Conservation (phyloP, 2,797 vertebrate species). For the Acanthopagrus latus region DNA sequence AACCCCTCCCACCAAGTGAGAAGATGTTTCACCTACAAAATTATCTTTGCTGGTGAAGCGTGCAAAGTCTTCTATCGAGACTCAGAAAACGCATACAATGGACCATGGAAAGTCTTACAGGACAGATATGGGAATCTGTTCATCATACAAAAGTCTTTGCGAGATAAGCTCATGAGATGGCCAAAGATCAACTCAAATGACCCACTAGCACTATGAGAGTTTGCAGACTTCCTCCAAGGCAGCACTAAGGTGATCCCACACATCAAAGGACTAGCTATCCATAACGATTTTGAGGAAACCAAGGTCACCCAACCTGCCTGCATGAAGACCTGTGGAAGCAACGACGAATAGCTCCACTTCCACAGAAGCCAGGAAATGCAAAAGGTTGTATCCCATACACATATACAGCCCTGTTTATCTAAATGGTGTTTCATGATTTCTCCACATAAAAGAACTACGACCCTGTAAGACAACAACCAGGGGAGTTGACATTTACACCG, state of each 20-base stretch:
- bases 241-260: slow-evolving; percentile 47
- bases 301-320: too few species aligned
- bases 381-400: too few species aligned
- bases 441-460: too few species aligned
- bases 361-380: too few species aligned
- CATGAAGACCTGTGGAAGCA: too few species aligned
- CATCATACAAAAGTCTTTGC: background rate
- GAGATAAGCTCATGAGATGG: slow-evolving; percentile 45
- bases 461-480: too few species aligned
- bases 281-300: slow-evolving; percentile 20
- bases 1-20: slow-evolving; percentile 1
- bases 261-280: slow-evolving; percentile 44
- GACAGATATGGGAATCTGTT: background rate
- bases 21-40: slow-evolving; percentile 5
- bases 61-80: background rate
- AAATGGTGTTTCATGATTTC: too few species aligned
- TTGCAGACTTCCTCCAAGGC: slow-evolving; percentile 41
- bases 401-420: too few species aligned
- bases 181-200: slow-evolving; percentile 41
- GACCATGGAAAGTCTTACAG: background rate
- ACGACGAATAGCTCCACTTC: too few species aligned
- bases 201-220: slow-evolving; percentile 30
- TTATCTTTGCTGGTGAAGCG: background rate
- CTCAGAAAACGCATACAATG: background rate
- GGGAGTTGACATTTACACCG: too few species aligned